Percentiles rank a stretch among this genome's conserved stretches.
Conservation (phyloP, 2,113 vertebrate genomes). For the Nesoenas mayeri region DNA sequence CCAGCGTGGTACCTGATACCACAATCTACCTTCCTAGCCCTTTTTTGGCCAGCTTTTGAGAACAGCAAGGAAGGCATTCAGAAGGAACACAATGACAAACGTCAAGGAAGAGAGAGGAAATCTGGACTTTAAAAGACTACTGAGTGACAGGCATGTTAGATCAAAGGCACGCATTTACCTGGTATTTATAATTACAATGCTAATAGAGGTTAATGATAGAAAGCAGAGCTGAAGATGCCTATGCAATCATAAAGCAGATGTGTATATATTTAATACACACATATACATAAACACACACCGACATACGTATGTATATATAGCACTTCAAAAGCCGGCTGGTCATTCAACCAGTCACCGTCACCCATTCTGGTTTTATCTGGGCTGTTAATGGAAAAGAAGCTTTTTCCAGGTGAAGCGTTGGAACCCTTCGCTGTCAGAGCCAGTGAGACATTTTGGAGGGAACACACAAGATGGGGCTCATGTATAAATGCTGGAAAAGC, state of each 20-base stretch:
- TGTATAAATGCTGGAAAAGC: background rate
- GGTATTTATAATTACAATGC: constrained; percentile 76
- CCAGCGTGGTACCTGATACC: constrained; percentile 81
- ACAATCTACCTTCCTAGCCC: constrained; percentile 62
- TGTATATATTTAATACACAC: background rate
- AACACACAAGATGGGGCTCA: constrained; percentile 37
- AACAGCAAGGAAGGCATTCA: constrained; percentile 76
- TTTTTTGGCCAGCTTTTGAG: constrained; percentile 73
- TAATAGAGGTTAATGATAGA: constrained; percentile 76
- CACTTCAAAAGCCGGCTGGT: constrained; percentile 21
- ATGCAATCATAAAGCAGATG: background rate
- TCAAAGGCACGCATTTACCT: constrained; percentile 80
- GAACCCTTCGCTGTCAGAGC: constrained; percentile 19
- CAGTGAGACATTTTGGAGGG: background rate
- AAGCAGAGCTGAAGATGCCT: constrained; percentile 36
- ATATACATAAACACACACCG: background rate
- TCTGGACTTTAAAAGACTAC: constrained; percentile 74
- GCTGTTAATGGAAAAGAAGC: background rate
- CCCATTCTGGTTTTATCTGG: background rate
- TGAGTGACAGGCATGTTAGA: constrained; percentile 78
- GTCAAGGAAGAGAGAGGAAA: constrained; percentile 73
- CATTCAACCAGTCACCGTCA: background rate
- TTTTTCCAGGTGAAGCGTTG: background rate
- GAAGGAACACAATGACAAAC: constrained; percentile 76
- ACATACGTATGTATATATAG: background rate